phyloP scores from a whole-genome alignment of 2,113 vertebrate genomes.

The Silurus asotus region DNA sequence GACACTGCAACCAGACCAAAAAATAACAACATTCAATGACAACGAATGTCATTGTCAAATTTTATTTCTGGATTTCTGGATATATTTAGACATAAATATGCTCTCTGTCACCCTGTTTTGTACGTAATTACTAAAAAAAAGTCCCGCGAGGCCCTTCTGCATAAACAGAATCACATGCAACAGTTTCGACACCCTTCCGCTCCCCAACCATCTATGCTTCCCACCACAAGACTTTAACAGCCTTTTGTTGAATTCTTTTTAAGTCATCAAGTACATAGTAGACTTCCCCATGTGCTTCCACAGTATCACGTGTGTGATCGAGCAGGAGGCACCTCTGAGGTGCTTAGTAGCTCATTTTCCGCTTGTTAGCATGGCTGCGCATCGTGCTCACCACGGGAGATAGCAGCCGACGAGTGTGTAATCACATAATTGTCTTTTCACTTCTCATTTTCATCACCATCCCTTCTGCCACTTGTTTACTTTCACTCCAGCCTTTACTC shows the following conservation, averaged over 20 bases:
- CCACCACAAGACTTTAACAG: slow-evolving; percentile 9
- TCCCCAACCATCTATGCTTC: not conserved
- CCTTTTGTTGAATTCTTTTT: slow-evolving; percentile 19
- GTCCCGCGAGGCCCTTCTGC: not conserved
- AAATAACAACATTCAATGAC: not conserved
- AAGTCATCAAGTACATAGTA: slow-evolving; percentile 16
- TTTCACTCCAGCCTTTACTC: slow-evolving; percentile 11
- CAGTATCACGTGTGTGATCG: slow-evolving; percentile 73
- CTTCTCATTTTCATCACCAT: slow-evolving; percentile 98
- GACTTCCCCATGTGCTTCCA: slow-evolving; percentile 60
- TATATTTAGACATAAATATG: slow-evolving; percentile 24
- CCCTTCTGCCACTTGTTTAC: slow-evolving; percentile 75
- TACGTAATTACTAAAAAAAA: not conserved
- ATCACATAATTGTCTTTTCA: slow-evolving; percentile 99
- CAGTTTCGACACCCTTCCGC: not conserved
- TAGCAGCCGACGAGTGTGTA: slow-evolving; percentile 99
- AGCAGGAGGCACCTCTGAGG: slow-evolving; percentile 92
- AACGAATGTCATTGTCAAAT: not conserved
- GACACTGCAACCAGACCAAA: not conserved
- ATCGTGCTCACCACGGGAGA: slow-evolving; percentile 83
- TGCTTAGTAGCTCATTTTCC: slow-evolving; percentile 99
- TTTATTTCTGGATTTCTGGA: slow-evolving; percentile 30
- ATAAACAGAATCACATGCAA: slow-evolving; percentile 40
- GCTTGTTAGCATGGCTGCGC: slow-evolving; percentile 94
- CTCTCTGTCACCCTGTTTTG: slow-evolving; percentile 1